A percentile compares a stretch with the other conserved stretches of the same genome.
Evolutionary conservation across 2,888 invertebrate genomes (phyloP).

Genomic region (Chorisops tibialis): DNA sequence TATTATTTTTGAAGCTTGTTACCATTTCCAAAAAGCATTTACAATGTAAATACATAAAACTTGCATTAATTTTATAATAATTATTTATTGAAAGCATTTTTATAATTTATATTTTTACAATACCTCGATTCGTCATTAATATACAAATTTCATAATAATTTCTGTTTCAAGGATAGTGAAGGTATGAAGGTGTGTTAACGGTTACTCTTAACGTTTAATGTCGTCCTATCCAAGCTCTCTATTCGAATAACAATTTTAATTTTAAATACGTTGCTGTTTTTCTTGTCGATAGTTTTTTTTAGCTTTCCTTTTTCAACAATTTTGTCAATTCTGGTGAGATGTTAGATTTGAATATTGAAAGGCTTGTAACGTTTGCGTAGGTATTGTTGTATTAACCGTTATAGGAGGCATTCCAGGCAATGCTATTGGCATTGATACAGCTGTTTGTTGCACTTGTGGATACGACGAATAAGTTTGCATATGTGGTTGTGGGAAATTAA

Average conservation of each 20-base stretch:
- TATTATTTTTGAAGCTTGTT: too few species aligned
- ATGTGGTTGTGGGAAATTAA: slow-evolving; percentile 38
- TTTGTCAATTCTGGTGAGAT: slow-evolving; percentile 26
- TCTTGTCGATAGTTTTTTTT: background rate
- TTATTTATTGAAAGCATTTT: slow-evolving; percentile 15
- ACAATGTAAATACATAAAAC: too few species aligned
- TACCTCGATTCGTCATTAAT: slow-evolving; percentile 9
- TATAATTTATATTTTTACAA: slow-evolving; percentile 13
- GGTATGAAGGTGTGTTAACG: too few species aligned
- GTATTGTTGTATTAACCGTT: slow-evolving; percentile 66
- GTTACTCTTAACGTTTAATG: background rate
- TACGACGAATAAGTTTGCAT: slow-evolving; percentile 49
- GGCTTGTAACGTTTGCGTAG: slow-evolving; percentile 32
- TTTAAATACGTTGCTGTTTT: background rate
- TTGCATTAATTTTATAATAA: background rate
- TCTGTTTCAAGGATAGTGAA: background rate
- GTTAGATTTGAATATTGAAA: slow-evolving; percentile 30
- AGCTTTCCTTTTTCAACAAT: background rate
- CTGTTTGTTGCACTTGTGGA: slow-evolving; percentile 49
- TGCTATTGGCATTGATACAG: slow-evolving; percentile 66
- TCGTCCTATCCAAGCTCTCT: slow-evolving; percentile 9
- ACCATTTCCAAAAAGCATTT: too few species aligned
- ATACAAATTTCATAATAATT: slow-evolving; percentile 14
- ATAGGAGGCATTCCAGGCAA: slow-evolving; percentile 78
- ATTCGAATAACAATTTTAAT: background rate